Evolutionary conservation across 2,113 vertebrate genomes (phyloP).

Genomic region (Pollimyrus isidori): DNA sequence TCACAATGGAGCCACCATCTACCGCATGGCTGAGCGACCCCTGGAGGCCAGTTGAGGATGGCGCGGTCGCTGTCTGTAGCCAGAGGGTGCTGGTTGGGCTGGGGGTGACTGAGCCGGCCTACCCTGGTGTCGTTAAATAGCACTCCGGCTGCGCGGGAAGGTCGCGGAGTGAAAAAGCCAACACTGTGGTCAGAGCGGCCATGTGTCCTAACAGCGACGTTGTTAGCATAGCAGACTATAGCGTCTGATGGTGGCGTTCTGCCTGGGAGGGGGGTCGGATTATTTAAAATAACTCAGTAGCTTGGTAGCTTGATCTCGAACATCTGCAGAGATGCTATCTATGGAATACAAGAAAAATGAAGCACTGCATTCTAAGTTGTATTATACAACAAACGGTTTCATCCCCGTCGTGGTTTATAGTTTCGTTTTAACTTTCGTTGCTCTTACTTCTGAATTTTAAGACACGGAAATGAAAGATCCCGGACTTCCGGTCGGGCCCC

Average conservation of each 20-base stretch:
- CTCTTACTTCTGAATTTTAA: neutral
- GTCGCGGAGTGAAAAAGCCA: neutral
- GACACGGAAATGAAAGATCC: neutral
- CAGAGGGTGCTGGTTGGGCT: neutral
- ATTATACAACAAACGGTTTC: neutral
- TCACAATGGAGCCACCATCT: neutral
- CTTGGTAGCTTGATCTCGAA: neutral
- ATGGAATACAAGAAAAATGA: neutral
- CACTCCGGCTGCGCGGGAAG: neutral
- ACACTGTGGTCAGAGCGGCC: neutral
- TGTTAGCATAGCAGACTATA: neutral
- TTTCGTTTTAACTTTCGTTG: neutral
- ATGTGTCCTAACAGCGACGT: neutral
- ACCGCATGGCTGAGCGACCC: neutral
- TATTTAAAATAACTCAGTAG: neutral
- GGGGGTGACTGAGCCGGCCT: neutral
- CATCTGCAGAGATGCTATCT: neutral
- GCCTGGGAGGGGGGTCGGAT: neutral
- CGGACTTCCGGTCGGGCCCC: neutral
- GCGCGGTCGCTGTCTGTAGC: neutral
- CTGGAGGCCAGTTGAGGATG: neutral
- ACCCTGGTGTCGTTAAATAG: neutral
- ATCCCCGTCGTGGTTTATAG: neutral
- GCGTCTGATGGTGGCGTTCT: neutral
- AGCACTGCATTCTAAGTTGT: neutral